phyloP scores from a whole-genome alignment of 2,797 vertebrate genomes.

The Brachyalestes nurse region DNA sequence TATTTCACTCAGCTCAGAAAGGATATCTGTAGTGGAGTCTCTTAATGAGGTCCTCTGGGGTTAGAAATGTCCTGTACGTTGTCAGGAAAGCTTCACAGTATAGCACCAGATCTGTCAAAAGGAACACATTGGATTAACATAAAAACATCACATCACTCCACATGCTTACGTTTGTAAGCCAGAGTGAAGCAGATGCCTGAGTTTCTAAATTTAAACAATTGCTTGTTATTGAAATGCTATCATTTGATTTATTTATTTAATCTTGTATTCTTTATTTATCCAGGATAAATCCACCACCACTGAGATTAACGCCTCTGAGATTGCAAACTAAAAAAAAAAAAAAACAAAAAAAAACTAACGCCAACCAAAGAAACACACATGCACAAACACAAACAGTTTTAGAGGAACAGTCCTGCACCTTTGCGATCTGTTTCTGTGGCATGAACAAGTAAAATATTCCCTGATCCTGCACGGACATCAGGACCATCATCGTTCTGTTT shows the following conservation, averaged over 20 bases:
- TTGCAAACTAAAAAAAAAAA: not conserved
- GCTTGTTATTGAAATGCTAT: not conserved
- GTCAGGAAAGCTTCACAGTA: slow-evolving; percentile 93
- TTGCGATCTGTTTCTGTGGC: slow-evolving; percentile 98
- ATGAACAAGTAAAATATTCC: slow-evolving; percentile 93
- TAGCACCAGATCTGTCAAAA: slow-evolving; percentile 81
- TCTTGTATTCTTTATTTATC: not conserved
- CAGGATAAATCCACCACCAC: not conserved
- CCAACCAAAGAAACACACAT: slow-evolving; percentile 37
- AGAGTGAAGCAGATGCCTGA: not conserved
- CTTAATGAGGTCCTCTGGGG: slow-evolving; percentile 86
- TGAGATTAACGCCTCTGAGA: not conserved
- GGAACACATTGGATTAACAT: slow-evolving; percentile 30
- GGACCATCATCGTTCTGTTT: slow-evolving; percentile 94
- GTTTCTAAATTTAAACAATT: not conserved
- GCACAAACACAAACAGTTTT: not conserved
- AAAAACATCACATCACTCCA: not conserved
- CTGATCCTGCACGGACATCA: slow-evolving; percentile 94
- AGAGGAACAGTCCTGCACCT: slow-evolving; percentile 76
- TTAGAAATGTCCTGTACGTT: slow-evolving; percentile 91
- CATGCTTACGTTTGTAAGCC: not conserved
- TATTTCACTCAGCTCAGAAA: slow-evolving; percentile 59
- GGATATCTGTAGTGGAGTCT: slow-evolving; percentile 95
- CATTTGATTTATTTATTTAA: not conserved
- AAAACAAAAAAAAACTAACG: not conserved